Evolutionary conservation across 2,888 invertebrate genomes (phyloP).

Genomic region (Drosophila lacicola): DNA sequence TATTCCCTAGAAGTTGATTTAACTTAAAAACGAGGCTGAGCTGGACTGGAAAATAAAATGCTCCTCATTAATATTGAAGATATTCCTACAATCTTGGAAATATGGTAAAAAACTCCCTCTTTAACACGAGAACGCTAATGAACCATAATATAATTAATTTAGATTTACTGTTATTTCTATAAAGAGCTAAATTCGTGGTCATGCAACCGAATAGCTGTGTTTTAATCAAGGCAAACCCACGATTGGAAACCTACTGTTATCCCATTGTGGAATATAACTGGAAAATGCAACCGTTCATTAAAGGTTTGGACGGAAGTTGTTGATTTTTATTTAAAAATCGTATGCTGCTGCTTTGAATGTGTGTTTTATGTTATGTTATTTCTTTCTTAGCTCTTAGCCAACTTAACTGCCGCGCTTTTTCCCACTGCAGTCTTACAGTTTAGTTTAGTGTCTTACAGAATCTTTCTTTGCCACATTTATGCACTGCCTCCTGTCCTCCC

Average conservation of each 20-base stretch:
- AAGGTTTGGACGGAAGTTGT: constrained; percentile 58
- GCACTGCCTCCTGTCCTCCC: constrained; percentile 36
- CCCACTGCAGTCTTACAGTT: constrained; percentile 61
- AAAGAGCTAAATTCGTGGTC: constrained; percentile 1
- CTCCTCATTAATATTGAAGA: too few relatives aligned
- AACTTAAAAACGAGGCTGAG: too few relatives aligned
- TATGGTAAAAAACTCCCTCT: too few relatives aligned
- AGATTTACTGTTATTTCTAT: too few relatives aligned
- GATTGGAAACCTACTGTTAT: constrained; percentile 5
- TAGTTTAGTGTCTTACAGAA: constrained; percentile 64
- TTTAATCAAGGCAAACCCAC: neutral
- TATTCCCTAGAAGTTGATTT: too few relatives aligned
- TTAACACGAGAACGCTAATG: too few relatives aligned
- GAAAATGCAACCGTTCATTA: constrained; percentile 19
- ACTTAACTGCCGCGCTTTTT: constrained; percentile 43
- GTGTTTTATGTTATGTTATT: constrained; percentile 25
- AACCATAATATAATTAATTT: too few relatives aligned
- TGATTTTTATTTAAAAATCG: constrained; percentile 35
- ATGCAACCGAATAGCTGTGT: constrained; percentile 5
- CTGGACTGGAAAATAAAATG: too few relatives aligned
- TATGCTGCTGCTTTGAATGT: constrained; percentile 31
- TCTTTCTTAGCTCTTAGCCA: neutral
- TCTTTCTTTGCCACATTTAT: constrained; percentile 67
- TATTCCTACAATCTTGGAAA: too few relatives aligned
- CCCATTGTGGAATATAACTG: constrained; percentile 37